These are phyloP conservation scores for Microtus richardsoni DNA, from an alignment of 2,113 vertebrate species.

Conservation along the genomic window DNA sequence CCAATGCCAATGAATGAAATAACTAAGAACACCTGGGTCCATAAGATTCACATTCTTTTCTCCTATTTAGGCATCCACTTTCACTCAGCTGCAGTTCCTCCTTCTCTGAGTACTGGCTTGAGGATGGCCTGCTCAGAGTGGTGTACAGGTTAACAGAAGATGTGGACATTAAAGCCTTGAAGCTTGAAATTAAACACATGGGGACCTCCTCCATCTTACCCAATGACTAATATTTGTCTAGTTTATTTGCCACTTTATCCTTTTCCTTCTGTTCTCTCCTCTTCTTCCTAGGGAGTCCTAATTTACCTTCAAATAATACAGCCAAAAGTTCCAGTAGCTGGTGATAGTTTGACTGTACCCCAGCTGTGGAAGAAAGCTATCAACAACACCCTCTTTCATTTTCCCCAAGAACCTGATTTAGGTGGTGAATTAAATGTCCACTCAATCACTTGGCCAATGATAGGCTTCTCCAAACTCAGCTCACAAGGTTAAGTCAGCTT, in stretches of 20 bases:
- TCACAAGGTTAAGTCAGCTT: not conserved
- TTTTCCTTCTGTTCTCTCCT: not conserved
- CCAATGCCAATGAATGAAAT: not conserved
- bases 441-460: not conserved
- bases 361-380: not conserved
- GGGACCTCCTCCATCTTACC: not conserved
- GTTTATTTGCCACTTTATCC: not conserved
- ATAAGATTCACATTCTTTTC: not conserved
- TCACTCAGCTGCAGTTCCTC: not conserved
- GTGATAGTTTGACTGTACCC: not conserved
- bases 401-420: not conserved
- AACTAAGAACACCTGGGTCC: not conserved
- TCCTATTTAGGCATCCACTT: not conserved
- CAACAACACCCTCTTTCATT: not conserved
- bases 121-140: not conserved
- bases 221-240: not conserved
- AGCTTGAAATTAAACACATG: slow-evolving; percentile 7
- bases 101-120: not conserved
- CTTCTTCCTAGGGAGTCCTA: not conserved
- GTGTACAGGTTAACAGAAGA: not conserved
- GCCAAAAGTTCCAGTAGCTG: not conserved
- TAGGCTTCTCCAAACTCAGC: not conserved
- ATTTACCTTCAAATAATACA: not conserved
- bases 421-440: not conserved
- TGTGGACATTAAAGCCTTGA: not conserved